Percentiles rank a stretch among this genome's conserved stretches.
These are phyloP conservation scores for Neogobius melanostomus DNA, from an alignment of 2,113 vertebrate genomes.

Conservation along the genomic window DNA sequence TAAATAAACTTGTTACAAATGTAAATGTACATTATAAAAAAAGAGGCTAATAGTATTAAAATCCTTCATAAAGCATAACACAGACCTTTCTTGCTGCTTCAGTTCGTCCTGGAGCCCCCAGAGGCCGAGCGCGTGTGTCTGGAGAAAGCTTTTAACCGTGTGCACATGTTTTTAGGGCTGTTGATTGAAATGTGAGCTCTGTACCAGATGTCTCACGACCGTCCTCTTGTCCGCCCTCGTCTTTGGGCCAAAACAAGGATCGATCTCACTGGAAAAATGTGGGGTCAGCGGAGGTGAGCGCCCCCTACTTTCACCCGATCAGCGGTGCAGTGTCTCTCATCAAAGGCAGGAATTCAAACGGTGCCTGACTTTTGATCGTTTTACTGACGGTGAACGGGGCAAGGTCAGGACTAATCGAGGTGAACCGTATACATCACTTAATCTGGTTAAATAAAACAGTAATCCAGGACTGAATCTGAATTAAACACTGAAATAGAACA, in stretches of 20 bases:
- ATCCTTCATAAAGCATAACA: too few relatives aligned
- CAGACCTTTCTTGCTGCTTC: too few relatives aligned
- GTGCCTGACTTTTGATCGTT: too few relatives aligned
- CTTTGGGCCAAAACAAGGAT: constrained; percentile 31
- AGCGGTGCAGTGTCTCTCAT: constrained; percentile 18
- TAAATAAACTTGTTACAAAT: too few relatives aligned
- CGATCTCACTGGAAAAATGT: constrained; percentile 8
- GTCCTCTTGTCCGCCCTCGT: constrained; percentile 30
- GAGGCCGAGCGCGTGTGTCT: not conserved
- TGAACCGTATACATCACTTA: too few relatives aligned
- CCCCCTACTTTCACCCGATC: not conserved
- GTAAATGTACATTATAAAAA: too few relatives aligned
- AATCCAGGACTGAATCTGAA: too few relatives aligned
- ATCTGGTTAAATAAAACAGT: too few relatives aligned
- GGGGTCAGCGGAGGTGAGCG: constrained; percentile 16
- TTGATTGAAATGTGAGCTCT: constrained; percentile 31
- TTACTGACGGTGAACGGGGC: too few relatives aligned
- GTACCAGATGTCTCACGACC: constrained; percentile 55
- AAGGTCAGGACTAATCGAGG: too few relatives aligned
- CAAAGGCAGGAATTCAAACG: not conserved
- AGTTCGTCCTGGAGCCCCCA: not conserved
- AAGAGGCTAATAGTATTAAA: too few relatives aligned
- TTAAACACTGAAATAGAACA: too few relatives aligned
- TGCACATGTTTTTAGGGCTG: constrained; percentile 33
- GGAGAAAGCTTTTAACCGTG: constrained; percentile 31